Conservation (phyloP, 2,797 vertebrate genomes). For the Hippoglossus hippoglossus region DNA sequence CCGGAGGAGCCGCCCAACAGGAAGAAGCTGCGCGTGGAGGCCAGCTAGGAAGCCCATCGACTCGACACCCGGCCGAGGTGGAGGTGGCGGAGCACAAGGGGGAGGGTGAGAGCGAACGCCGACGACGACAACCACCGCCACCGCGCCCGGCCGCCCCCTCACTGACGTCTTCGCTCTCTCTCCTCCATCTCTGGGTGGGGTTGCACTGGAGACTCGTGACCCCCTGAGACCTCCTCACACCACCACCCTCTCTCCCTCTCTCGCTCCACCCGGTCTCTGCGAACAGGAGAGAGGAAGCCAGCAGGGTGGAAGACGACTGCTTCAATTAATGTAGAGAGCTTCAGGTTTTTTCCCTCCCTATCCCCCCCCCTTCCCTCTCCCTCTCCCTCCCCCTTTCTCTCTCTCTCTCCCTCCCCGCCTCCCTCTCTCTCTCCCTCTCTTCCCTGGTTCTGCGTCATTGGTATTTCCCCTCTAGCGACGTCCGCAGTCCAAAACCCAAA, state of each 20-base stretch:
- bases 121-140: constrained; percentile 11
- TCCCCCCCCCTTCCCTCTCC: constrained; percentile 5
- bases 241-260: constrained; percentile 11
- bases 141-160: constrained; percentile 13
- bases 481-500: constrained; percentile 73
- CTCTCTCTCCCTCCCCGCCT: constrained; percentile 22
- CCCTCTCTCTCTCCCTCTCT: constrained; percentile 24
- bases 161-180: constrained; percentile 20
- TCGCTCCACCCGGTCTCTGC: constrained; percentile 27
- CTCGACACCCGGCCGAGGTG: neutral
- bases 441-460: constrained; percentile 44
- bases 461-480: constrained; percentile 42
- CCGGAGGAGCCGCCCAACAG: constrained; percentile 91
- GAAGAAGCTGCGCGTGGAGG: constrained; percentile 96
- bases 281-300: constrained; percentile 46
- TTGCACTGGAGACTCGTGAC: constrained; percentile 72
- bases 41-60: constrained; percentile 85
- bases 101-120: constrained; percentile 44
- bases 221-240: constrained; percentile 45
- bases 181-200: constrained; percentile 56
- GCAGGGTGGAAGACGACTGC: constrained; percentile 50
- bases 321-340: constrained; percentile 61
- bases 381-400: neutral
- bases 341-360: constrained; percentile 53
- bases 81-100: constrained; percentile 38